Evolutionary conservation across 1,140 invertebrate species (phyloP), one percentile per base, ranked within the genome.

Genomic region (Sogatella furcifera): DNA sequence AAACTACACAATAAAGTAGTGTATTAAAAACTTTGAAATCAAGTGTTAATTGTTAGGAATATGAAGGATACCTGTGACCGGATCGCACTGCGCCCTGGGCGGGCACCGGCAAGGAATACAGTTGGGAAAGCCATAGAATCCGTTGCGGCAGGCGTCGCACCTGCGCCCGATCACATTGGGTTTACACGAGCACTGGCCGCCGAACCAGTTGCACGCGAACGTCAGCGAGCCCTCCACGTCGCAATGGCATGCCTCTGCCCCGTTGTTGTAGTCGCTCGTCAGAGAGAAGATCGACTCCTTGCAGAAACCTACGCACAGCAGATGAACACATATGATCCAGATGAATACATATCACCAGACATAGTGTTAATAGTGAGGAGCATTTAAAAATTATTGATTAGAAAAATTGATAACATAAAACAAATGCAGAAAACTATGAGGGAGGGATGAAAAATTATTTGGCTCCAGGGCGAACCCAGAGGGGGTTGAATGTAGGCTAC

Each of bases 151-250:
- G 14, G 84, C 81, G 42, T 88, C 87, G 73, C 97, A 99, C 21
- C 83, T 83, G 52, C 95, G 78, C 42, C 95, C 97, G 65, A 99
- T 97, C 0, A 99, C 86, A 72, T 98, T 93, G 0, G 85, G 80
- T 67, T 88, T 89, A 71, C 97, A 99, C 0, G 84, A 81, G 72
- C 97, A 99, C 70, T 98, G 95, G 0, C 97, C 97, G 0, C 97
- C 97, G 71, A 96, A 97, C 38, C 84, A 81, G 52, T 91, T 84
- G 68, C 92, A 95, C 62, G 91, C 84, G 68, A 96, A 93, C 68
- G 88, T 92, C 0, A 80, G 80, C 0, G 94, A 93, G 0, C 96
- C 97, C 55, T 88, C 84, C 67, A 85, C 84, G 70, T 97, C 86
- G 71, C 97, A 99, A 31, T 87, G 78, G 70, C 97, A 99, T 0